Percentiles rank a stretch among this genome's conserved stretches.
These are phyloP conservation scores for Drosophila kohkoa DNA, from an alignment of 1,140 invertebrate species.

Conservation along the genomic window DNA sequence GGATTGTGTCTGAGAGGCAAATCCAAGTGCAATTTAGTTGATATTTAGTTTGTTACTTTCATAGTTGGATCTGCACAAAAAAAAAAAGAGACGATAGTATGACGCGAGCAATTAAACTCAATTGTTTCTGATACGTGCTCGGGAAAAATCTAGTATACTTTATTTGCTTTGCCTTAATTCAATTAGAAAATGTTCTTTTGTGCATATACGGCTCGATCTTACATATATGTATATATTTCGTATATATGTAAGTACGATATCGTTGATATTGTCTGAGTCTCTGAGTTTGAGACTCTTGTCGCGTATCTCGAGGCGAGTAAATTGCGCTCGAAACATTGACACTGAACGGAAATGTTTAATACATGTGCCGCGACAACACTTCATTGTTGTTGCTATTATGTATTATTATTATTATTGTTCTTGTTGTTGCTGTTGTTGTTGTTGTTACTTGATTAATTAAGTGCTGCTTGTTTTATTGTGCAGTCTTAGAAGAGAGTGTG, in stretches of 20 bases:
- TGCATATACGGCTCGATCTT: background rate
- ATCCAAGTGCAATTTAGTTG: slow-evolving; percentile 20
- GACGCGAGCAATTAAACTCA: slow-evolving; percentile 81
- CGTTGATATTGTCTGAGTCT: slow-evolving; percentile 58
- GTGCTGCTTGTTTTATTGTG: slow-evolving; percentile 56
- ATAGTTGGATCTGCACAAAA: slow-evolving; percentile 10
- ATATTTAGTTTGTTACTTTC: slow-evolving; percentile 15
- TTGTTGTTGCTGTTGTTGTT: slow-evolving; percentile 35
- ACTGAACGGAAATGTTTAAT: slow-evolving; percentile 85
- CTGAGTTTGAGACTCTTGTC: slow-evolving; percentile 26
- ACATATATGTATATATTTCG: slow-evolving; percentile 31
- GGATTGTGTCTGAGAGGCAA: background rate
- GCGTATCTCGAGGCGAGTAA: slow-evolving; percentile 74
- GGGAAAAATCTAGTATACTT: slow-evolving; percentile 77
- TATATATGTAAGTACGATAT: slow-evolving; percentile 28
- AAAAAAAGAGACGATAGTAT: slow-evolving; percentile 32
- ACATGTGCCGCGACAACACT: slow-evolving; percentile 65
- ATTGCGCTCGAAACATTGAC: slow-evolving; percentile 84
- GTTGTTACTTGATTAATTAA: slow-evolving; percentile 73
- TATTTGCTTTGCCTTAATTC: slow-evolving; percentile 82
- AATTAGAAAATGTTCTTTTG: slow-evolving; percentile 70
- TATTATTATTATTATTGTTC: slow-evolving; percentile 52
- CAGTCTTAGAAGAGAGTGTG: slow-evolving; percentile 53
- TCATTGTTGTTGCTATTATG: slow-evolving; percentile 56
- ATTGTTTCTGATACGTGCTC: slow-evolving; percentile 76